Conservation (phyloP, 2,888 invertebrate species). For the Scaeva pyrastri region DNA sequence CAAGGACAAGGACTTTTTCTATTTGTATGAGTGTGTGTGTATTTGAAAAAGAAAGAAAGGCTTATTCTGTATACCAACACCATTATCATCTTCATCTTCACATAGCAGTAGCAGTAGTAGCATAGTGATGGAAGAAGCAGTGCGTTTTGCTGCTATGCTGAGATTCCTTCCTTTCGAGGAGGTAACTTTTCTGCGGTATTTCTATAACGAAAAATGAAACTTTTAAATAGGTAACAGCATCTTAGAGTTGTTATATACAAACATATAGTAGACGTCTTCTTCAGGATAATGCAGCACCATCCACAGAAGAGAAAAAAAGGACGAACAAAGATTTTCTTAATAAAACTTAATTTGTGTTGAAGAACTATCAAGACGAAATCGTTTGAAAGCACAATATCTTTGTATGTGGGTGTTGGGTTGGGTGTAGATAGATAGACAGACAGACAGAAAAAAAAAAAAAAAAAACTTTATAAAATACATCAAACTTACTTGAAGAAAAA, state of each 20-base stretch:
- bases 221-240: conserved; percentile 60
- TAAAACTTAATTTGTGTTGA: conserved; percentile 66
- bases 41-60: background rate
- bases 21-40: background rate
- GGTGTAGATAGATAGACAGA: background rate
- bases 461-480: conserved; percentile 31
- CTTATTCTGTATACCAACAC: conserved; percentile 10
- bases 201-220: conserved; percentile 58
- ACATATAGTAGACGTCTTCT: background rate
- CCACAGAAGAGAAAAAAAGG: background rate
- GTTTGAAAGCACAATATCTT: background rate
- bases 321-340: conserved; percentile 47
- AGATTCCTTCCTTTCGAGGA: conserved; percentile 5
- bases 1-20: conserved; percentile 63
- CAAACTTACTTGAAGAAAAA: conserved; percentile 19
- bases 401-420: too few species aligned
- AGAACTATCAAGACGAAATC: conserved; percentile 38
- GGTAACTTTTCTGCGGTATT: conserved; percentile 70
- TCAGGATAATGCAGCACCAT: conserved; percentile 30
- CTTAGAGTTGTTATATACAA: background rate
- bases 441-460: conserved; percentile 16
- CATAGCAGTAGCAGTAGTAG: background rate
- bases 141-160: conserved; percentile 6
- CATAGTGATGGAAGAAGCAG: background rate
- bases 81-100: background rate